phyloP scores from a whole-genome alignment of 2,888 invertebrate species.

The Andrena chrysosceles region DNA sequence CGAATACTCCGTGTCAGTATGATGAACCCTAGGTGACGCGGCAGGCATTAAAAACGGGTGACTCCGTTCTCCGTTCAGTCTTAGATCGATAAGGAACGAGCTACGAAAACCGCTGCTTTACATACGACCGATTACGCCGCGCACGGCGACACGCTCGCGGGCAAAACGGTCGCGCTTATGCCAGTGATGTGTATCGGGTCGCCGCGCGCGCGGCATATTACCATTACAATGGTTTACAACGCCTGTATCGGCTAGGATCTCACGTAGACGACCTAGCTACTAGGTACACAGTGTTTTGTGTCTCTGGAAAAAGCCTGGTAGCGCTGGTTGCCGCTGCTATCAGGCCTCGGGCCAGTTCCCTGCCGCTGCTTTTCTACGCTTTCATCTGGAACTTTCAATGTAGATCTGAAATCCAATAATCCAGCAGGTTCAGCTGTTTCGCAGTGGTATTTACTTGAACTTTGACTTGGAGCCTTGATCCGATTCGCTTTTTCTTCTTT shows the following conservation, averaged over 20 bases:
- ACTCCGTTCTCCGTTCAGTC: background rate
- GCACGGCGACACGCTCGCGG: conserved; percentile 48
- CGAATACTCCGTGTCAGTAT: background rate
- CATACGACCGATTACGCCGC: conserved; percentile 45
- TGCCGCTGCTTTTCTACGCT: conserved; percentile 10
- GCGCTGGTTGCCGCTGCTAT: conserved; percentile 7
- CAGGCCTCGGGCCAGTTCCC: conserved; percentile 14
- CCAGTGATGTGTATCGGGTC: conserved; percentile 62
- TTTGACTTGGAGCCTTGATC: conserved; percentile 11
- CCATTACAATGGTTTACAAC: conserved; percentile 83
- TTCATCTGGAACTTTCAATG: conserved; percentile 21
- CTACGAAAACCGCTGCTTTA: conserved; percentile 27
- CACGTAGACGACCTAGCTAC: conserved; percentile 62
- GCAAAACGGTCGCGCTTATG: conserved; percentile 44
- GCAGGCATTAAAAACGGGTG: background rate
- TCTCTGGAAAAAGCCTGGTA: conserved; percentile 39
- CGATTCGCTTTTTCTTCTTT: background rate
- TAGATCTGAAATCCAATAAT: background rate
- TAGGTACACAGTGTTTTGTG: conserved; percentile 46
- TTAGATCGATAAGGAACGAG: conserved; percentile 25
- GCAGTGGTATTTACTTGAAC: conserved; percentile 19
- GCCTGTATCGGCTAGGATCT: conserved; percentile 78
- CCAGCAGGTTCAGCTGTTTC: conserved; percentile 1
- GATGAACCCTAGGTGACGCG: background rate
- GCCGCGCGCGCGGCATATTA: conserved; percentile 73